A percentile compares a stretch with the other conserved stretches of the same genome.
Evolutionary conservation across 2,888 invertebrate genomes (phyloP).

Genomic region (Oligia latruncula): DNA sequence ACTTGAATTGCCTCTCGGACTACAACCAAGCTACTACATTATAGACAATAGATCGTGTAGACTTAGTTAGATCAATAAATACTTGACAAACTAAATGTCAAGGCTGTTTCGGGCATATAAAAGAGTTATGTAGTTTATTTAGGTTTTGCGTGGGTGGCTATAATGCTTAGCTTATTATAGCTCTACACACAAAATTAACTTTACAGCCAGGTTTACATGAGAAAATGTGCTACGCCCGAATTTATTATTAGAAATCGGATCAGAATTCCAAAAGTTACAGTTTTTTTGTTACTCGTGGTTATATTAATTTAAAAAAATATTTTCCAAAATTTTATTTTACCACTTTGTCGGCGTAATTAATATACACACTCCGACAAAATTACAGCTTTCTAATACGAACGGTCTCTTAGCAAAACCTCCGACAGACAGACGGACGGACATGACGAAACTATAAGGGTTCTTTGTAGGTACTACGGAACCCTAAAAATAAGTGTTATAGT

Average conservation of each 20-base stretch:
- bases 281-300: neutral
- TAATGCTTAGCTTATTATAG: neutral
- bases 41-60: constrained; percentile 30
- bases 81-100: constrained; percentile 55
- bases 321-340: too few species aligned
- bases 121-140: constrained; percentile 45
- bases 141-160: constrained; percentile 39
- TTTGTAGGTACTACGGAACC: too few species aligned
- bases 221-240: neutral
- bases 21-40: neutral
- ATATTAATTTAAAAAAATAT: neutral
- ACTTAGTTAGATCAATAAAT: constrained; percentile 64
- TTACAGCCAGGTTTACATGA: neutral
- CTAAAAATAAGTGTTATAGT: neutral
- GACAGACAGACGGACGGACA: too few species aligned
- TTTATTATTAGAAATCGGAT: neutral
- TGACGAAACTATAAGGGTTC: too few species aligned
- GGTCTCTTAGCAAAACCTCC: too few species aligned
- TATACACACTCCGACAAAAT: too few species aligned
- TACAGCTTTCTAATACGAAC: too few species aligned
- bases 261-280: neutral
- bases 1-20: neutral
- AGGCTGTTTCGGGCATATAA: constrained; percentile 46
- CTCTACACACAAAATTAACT: neutral
- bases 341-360: too few species aligned